Base-by-base conservation (phyloP, 1,140 invertebrate genomes). In the Andrena cerasifolii region DNA sequence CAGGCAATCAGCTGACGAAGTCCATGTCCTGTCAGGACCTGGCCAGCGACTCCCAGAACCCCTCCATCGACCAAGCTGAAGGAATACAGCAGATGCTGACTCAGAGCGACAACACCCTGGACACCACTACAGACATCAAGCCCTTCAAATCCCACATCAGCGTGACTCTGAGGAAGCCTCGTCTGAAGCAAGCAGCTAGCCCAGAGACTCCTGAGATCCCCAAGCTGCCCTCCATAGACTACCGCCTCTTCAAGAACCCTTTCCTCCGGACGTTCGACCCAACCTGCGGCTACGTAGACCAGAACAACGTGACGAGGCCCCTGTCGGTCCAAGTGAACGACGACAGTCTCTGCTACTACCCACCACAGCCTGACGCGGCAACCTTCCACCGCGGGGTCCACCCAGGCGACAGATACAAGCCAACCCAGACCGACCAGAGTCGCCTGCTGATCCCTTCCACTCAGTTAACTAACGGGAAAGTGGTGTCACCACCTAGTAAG, bases 21-120 rank as follows among this genome's bases (percentile, higher is more conserved):
- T 92, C 91, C 0, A 53, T 90, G 40, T 92, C 91, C 0, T 92
- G 90, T 43, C 91, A 92, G 33, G 88, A 92, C 67, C 54, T 92
- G 7, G 49, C 63, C 2, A 83, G 74, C 31, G 85, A 88, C 0
- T 65, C 43, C 26, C 84, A 87, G 10, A 58, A 24, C 2, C 26
- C 2, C 5, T 74, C 54, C 3, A 79, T 63, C 10, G 74, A 66
- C 24, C 58, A 84, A 2, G 28, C 36, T 0, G 84, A 78, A 0
- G 58, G 58, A 26, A 84, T 78, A 1, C 72, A 62, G 3, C 82
- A 78, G 56, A 73, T 75, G 31, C 28, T 87, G 28, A 76, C 89
- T 0, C 91, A 89, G 54, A 92, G 90, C 33, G 90, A 91, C 53
- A 91, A 91, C 31, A 87, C 87, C 4, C 58, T 91, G 21, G 89